Evolutionary conservation across 2,797 vertebrate species (phyloP).

Genomic region (Anguilla pacifica): DNA sequence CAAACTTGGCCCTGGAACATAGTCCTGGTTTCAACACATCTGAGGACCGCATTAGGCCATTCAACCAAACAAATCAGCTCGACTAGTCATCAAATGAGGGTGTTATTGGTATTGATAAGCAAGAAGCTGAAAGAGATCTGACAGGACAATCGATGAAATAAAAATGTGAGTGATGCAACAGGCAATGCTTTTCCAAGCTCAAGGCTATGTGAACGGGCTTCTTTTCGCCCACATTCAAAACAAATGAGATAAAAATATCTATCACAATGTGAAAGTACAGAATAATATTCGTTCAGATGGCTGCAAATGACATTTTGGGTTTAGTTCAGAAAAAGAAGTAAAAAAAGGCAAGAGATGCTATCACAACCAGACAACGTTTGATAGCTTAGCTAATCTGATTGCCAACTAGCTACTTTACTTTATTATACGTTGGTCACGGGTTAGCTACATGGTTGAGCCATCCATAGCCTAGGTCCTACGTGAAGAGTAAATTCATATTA

Average conservation of each 20-base stretch:
- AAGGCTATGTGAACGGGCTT: no score
- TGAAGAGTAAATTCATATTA: background rate
- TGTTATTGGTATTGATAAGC: background rate
- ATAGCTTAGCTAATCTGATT: no score
- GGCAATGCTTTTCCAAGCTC: no score
- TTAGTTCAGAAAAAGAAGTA: background rate
- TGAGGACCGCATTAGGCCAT: conserved; percentile 20
- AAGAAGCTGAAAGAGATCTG: background rate
- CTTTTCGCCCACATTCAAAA: no score
- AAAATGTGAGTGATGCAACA: no score
- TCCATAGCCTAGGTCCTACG: no score
- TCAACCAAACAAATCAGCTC: background rate
- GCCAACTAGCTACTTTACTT: no score
- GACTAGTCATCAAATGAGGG: background rate
- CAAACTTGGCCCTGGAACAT: background rate
- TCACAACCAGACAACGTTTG: no score
- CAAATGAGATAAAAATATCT: no score
- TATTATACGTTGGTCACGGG: no score
- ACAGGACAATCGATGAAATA: background rate
- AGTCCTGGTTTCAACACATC: background rate
- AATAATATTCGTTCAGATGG: conserved; percentile 64
- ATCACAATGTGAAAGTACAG: no score
- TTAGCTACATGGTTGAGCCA: no score
- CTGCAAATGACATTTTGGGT: conserved; percentile 61
- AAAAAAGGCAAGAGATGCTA: background rate